Evolutionary conservation across 2,888 invertebrate species (phyloP).

Genomic region (Argyra leucocephala): DNA sequence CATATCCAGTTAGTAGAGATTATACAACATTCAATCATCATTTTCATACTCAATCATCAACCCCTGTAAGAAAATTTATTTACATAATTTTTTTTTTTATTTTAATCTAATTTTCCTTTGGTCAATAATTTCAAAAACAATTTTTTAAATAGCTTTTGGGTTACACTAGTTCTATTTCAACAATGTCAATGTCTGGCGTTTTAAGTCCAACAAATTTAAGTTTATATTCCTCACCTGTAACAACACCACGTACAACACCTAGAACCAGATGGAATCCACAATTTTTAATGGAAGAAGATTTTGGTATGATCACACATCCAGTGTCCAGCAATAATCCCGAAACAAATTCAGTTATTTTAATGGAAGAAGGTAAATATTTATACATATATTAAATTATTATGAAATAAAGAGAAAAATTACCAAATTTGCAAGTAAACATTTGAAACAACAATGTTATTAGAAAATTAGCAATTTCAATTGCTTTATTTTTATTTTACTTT

Average conservation of each 20-base stretch:
- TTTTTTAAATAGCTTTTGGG: slow-evolving; percentile 65
- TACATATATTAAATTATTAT: background rate
- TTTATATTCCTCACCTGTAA: slow-evolving; percentile 66
- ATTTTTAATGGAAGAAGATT: slow-evolving; percentile 89
- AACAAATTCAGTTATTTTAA: slow-evolving; percentile 60
- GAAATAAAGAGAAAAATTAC: background rate
- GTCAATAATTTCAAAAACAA: background rate
- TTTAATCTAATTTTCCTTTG: background rate
- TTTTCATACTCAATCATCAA: slow-evolving; percentile 81
- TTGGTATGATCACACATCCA: slow-evolving; percentile 80
- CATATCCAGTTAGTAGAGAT: slow-evolving; percentile 52
- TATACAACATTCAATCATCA: slow-evolving; percentile 72
- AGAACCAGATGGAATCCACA: slow-evolving; percentile 76
- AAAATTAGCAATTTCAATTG: no score
- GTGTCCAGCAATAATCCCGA: slow-evolving; percentile 52
- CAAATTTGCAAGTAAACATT: no score
- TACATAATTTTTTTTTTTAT: slow-evolving; percentile 14
- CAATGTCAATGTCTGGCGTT: slow-evolving; percentile 71
- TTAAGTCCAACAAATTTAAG: slow-evolving; percentile 82
- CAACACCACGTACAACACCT: slow-evolving; percentile 61
- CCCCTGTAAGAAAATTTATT: slow-evolving; percentile 31
- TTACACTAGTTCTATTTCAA: slow-evolving; percentile 74
- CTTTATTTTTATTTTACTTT: no score
- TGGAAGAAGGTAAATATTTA: slow-evolving; percentile 61
- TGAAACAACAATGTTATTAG: no score